Evolutionary conservation across 2,113 vertebrate species (phyloP).

Genomic region (Bettongia penicillata): DNA sequence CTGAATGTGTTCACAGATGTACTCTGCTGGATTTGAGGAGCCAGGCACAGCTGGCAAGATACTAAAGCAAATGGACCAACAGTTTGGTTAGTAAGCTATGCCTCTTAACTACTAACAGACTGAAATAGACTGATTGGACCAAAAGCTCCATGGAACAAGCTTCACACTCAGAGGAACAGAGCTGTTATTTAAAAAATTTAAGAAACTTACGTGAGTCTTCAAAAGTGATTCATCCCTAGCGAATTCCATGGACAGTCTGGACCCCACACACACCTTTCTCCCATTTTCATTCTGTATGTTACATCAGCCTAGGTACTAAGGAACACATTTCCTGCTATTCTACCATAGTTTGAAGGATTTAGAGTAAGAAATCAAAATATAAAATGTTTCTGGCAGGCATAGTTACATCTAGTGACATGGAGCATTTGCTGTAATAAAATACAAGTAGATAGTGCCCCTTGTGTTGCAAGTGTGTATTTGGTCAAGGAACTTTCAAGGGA

Average conservation of each 20-base stretch:
- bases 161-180: neutral
- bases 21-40: slow-evolving; percentile 12
- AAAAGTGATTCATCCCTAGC: neutral
- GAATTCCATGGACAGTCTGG: neutral
- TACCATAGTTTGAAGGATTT: neutral
- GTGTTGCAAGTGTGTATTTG: slow-evolving; percentile 25
- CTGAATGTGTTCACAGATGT: slow-evolving; percentile 56
- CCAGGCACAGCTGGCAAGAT: slow-evolving; percentile 44
- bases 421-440: neutral
- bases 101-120: slow-evolving; percentile 47
- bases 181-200: neutral
- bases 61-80: neutral
- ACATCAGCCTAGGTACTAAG: neutral
- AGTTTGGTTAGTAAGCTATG: slow-evolving; percentile 13
- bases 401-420: neutral
- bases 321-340: neutral
- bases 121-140: slow-evolving; percentile 8
- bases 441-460: neutral
- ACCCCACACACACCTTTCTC: neutral
- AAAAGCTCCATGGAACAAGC: neutral
- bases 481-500: slow-evolving; percentile 10
- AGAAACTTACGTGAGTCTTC: slow-evolving; percentile 28
- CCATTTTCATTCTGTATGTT: neutral
- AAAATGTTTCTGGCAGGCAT: neutral
- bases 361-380: neutral